Percentiles rank a stretch among this genome's conserved stretches.
These are phyloP conservation scores for Cheilosia variabilis DNA, from an alignment of 2,888 invertebrate species.

Conservation along the genomic window DNA sequence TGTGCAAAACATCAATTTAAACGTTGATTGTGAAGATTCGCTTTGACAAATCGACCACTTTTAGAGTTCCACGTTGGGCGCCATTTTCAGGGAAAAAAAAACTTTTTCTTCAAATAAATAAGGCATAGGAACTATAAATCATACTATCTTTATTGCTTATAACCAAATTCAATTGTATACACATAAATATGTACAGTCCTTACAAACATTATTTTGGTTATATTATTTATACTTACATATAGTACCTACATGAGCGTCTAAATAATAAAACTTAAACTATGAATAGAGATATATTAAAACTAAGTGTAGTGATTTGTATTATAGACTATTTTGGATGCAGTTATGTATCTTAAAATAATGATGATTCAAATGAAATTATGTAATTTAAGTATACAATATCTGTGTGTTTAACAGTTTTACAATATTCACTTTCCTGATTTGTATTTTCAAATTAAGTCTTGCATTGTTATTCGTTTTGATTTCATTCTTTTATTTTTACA, in stretches of 20 bases:
- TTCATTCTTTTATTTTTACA: background rate
- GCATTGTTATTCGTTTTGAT: conserved; percentile 18
- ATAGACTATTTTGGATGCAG: conserved; percentile 21
- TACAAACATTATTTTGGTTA: conserved; percentile 59
- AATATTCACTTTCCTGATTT: conserved; percentile 6
- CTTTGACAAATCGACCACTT: too few species aligned
- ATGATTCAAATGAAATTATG: conserved; percentile 38
- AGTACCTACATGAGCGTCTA: conserved; percentile 71
- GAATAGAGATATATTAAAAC: conserved; percentile 16
- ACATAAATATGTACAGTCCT: conserved; percentile 63
- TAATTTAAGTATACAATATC: conserved; percentile 36
- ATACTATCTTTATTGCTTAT: conserved; percentile 62
- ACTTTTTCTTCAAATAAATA: background rate
- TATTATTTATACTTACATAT: conserved; percentile 48
- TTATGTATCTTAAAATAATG: conserved; percentile 27
- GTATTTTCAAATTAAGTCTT: conserved; percentile 11
- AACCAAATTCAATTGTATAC: conserved; percentile 66
- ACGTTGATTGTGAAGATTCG: too few species aligned
- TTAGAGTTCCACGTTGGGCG: too few species aligned
- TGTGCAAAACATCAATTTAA: too few species aligned
- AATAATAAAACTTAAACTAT: conserved; percentile 23
- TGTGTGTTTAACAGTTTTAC: conserved; percentile 8
- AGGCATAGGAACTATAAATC: conserved; percentile 31
- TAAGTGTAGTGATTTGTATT: conserved; percentile 13
- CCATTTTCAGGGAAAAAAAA: background rate